Percentiles rank a stretch among this genome's conserved stretches.
These are phyloP conservation scores for Antechinus stuartii DNA, from an alignment of 2,113 vertebrate genomes.

Conservation along the genomic window DNA sequence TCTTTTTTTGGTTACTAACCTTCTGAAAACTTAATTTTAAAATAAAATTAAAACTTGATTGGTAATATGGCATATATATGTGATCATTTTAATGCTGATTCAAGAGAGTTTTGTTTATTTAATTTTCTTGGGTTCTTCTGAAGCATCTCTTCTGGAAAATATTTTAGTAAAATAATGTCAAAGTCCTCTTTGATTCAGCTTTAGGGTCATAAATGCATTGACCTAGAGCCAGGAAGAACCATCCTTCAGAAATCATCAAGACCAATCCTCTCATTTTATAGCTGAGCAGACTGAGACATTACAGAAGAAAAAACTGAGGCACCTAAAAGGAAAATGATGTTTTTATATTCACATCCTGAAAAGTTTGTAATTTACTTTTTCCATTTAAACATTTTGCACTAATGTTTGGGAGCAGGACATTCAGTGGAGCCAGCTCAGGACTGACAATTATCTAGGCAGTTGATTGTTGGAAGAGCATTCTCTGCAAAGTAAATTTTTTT, in stretches of 20 bases:
- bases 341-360: neutral
- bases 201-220: neutral
- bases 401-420: neutral
- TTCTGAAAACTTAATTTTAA: conserved; percentile 34
- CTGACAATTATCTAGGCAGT: neutral
- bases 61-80: conserved; percentile 14
- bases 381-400: neutral
- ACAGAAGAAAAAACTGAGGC: neutral
- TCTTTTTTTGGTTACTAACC: neutral
- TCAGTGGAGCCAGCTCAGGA: neutral
- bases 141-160: neutral
- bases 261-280: neutral
- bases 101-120: conserved; percentile 2
- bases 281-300: neutral
- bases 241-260: neutral
- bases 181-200: neutral
- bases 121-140: neutral
- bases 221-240: neutral
- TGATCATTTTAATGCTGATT: conserved; percentile 4
- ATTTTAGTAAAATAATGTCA: neutral
- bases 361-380: neutral
- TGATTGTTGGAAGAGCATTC: too few relatives aligned
- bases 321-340: neutral
- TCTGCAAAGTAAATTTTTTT: too few relatives aligned
- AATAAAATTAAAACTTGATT: conserved; percentile 31